Base-by-base conservation (phyloP, 2,797 vertebrate species). In the Pogoniulus pusillus region DNA sequence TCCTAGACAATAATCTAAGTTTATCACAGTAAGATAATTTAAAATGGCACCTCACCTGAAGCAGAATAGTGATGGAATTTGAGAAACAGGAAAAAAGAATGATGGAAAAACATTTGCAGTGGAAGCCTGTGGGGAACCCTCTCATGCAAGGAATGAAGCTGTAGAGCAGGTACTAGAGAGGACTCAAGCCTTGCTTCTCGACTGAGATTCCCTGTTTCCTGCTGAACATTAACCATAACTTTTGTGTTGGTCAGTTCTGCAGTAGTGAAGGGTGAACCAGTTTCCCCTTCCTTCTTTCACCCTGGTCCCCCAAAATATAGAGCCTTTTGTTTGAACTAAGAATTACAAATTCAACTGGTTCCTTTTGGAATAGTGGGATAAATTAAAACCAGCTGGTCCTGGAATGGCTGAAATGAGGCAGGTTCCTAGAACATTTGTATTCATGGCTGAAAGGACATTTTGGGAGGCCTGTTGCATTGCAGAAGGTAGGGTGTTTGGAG, bases 351-450 rank as follows among this genome's bases (percentile, higher is more conserved):
- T 85, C 75, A 84, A 85, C 72, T 20, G 45, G 45, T 53, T 92
- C 24, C 14, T 77, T 92, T 93, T 84, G 79, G 45, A 92, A 74
- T 68, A 82, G 75, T 0, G 1, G 73, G 41, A 60, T 76, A 76
- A 90, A 93, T 91, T 65, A 74, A 91, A 90, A 87, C 8, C 83
- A 93, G n/a, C 83, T 90, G 94, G 75, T 79, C 57, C 41, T 91
- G 34, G 27, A 64, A 62, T n/a, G n/a, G 78, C 81, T 90, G 74
- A 58, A 73, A 39, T 1, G 57, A 86, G 27, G 82, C 77, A 32
- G 51, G 62, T 82, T 86, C 68, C 64, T 30, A 2, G 15, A 77
- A 34, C 16, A 47, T 88, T 91, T 82, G 41, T 73, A n/a, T 74
- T 79, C 41, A 3, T 1, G 20, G 64, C 65, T 82, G 20, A 30